Percentiles rank a stretch among this genome's conserved stretches.
phyloP scores from a whole-genome alignment of 2,888 invertebrate genomes.

The Eristalinus aeneus region DNA sequence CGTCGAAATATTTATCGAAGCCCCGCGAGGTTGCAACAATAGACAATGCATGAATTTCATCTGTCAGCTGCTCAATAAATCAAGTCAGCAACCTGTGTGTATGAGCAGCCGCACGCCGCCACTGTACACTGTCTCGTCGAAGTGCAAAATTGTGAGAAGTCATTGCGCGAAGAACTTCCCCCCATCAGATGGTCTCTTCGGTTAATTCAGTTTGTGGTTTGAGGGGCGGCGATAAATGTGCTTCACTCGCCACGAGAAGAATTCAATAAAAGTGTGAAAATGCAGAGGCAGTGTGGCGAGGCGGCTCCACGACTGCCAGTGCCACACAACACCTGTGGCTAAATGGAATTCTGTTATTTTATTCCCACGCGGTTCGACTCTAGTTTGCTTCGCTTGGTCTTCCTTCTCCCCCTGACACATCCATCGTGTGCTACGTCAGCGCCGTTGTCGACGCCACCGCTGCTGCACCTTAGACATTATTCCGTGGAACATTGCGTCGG shows the following conservation, averaged over 20 bases:
- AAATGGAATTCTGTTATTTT: conserved; percentile 66
- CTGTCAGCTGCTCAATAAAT: conserved; percentile 63
- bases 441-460: conserved; percentile 1
- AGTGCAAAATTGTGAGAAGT: conserved; percentile 10
- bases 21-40: conserved; percentile 28
- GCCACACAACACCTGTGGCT: conserved; percentile 54
- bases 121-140: not conserved
- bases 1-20: not conserved
- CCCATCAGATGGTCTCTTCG: conserved; percentile 34
- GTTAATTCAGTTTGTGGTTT: conserved; percentile 49
- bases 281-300: conserved; percentile 20
- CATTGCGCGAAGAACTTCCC: conserved; percentile 20
- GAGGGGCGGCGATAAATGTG: conserved; percentile 50
- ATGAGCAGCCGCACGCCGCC: conserved; percentile 1
- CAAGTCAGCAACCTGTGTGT: conserved; percentile 48
- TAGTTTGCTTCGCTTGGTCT: not conserved
- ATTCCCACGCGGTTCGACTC: conserved; percentile 60
- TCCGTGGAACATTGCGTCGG: conserved; percentile 13
- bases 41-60: conserved; percentile 53
- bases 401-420: conserved; percentile 28
- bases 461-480: conserved; percentile 25
- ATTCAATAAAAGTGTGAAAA: conserved; percentile 68
- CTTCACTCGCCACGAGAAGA: conserved; percentile 35
- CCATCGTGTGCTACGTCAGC: conserved; percentile 10
- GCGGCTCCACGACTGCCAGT: conserved; percentile 15